A percentile compares a stretch with the other conserved stretches of the same genome.
phyloP scores from a whole-genome alignment of 1,140 invertebrate species.

The Carposina sasakii region DNA sequence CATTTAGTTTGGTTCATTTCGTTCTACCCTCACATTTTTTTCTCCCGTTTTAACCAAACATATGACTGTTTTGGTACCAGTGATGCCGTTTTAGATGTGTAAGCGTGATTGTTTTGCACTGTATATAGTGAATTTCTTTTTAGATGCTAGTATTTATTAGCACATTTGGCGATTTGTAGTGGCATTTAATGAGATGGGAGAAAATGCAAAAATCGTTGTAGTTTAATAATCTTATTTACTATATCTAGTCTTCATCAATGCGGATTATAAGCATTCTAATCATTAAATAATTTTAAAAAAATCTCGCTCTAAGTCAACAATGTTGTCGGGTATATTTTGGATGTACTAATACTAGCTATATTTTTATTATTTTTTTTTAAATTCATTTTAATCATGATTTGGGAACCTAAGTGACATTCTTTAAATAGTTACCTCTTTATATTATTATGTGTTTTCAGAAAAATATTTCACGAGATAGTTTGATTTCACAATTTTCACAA shows the following conservation, averaged over 20 bases:
- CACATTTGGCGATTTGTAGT: conserved; percentile 57
- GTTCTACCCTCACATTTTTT: conserved; percentile 10
- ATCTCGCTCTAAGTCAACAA: too few relatives aligned
- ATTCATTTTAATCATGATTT: conserved; percentile 15
- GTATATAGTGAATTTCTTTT: conserved; percentile 50
- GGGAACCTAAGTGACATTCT: too few relatives aligned
- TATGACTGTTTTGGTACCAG: conserved; percentile 33
- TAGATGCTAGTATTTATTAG: conserved; percentile 40
- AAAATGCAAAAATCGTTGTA: too few relatives aligned
- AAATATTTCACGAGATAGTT: too few relatives aligned
- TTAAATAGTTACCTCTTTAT: too few relatives aligned
- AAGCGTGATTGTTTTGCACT: conserved; percentile 50
- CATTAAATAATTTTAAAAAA: too few relatives aligned
- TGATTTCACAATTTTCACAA: too few relatives aligned
- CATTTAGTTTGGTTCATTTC: conserved; percentile 22
- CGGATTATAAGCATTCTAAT: neutral
- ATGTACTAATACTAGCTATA: conserved; percentile 18
- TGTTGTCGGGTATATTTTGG: neutral
- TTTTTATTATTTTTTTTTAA: conserved; percentile 19
- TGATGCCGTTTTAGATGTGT: conserved; percentile 34
- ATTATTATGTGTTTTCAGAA: conserved; percentile 39
- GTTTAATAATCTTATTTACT: too few relatives aligned
- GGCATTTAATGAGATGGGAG: too few relatives aligned
- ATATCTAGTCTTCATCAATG: conserved; percentile 33
- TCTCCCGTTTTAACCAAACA: conserved; percentile 16